Conservation (phyloP, 2,888 invertebrate genomes). For the Rapana venosa region DNA sequence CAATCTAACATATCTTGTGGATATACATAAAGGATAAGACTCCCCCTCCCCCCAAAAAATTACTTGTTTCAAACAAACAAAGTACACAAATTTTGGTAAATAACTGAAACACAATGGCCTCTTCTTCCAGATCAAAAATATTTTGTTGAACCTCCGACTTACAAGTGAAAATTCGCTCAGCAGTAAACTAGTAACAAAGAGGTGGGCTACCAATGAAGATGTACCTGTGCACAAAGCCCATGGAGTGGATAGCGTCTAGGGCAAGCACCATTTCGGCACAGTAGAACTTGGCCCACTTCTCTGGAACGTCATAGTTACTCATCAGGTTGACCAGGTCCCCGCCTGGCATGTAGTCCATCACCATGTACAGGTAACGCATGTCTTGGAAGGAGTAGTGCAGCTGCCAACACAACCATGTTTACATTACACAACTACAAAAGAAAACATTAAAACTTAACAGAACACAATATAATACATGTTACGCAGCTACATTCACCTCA, state of each 20-base stretch:
- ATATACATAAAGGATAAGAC: no score
- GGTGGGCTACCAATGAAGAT: not conserved
- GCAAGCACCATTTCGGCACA: slow-evolving; percentile 98
- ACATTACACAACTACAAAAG: no score
- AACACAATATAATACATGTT: no score
- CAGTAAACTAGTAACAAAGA: no score
- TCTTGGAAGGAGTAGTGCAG: slow-evolving; percentile 99
- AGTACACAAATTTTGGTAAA: not conserved
- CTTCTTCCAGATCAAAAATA: not conserved
- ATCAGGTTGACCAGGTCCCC: slow-evolving; percentile 99
- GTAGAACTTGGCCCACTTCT: slow-evolving; percentile 99
- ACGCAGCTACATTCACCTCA: no score
- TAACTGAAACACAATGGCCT: not conserved
- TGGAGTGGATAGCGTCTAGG: slow-evolving; percentile 96
- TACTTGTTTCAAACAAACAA: not conserved
- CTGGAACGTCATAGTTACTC: slow-evolving; percentile 99
- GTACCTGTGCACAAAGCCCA: slow-evolving; percentile 91
- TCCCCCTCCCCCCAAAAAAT: no score
- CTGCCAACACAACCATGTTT: slow-evolving; percentile 58
- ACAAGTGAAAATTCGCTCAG: no score
- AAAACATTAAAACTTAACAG: no score
- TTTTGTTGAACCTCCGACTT: no score
- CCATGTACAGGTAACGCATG: slow-evolving; percentile 97
- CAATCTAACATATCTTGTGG: no score
- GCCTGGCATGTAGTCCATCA: slow-evolving; percentile 99